Evolutionary conservation across 1,140 invertebrate species (phyloP), one percentile per base, ranked within the genome.

Genomic region (Spodoptera frugiperda): DNA sequence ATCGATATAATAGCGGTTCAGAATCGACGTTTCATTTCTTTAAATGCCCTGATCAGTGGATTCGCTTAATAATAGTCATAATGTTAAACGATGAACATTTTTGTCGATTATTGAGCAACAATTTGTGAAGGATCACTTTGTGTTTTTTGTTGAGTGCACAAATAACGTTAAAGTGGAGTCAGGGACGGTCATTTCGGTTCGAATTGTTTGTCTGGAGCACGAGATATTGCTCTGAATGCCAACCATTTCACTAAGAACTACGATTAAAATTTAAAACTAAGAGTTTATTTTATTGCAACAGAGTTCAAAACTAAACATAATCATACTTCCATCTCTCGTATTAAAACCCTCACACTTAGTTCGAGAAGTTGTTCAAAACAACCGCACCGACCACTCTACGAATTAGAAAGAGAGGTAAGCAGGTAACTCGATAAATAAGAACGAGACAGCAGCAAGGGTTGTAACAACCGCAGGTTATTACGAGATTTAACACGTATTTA

Each of bases 21-120:
- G 79, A 90, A 90, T 89, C 86, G 89, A 88, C 90, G 88, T 92
- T 93, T 93, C 87, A 93, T 93, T 93, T 93, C 90, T 93, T 91
- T 92, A 93, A 93, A 93, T 93, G 89, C 82, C 76, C 83, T 91
- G 87, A 89, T 92, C 87, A 93, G 86, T 85, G 87, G 83, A 88
- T 89, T 89, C 85, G 81, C 83, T 83, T 92, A 92, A 93, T 93
- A 90, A 92, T 92, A 90, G 89, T 91, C 68, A 92, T 93, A 90
- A 90, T 86, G 78, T 76, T 87, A 90, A 90, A 88, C 87, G 89
- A 87, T 85, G 81, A 88, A 77, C 83, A 88, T 87, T 89, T 85
- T 85, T 80, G 80, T 82, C 68, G 82, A 76, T 86, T 87, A 85
- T 78, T 76, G 67, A 78, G 71, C 70, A 63, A 74, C 72, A 61